Percentiles rank a stretch among this genome's conserved stretches.
These are phyloP conservation scores for Stenolophus ochropezus DNA, from an alignment of 2,888 invertebrate genomes.

Conservation along the genomic window DNA sequence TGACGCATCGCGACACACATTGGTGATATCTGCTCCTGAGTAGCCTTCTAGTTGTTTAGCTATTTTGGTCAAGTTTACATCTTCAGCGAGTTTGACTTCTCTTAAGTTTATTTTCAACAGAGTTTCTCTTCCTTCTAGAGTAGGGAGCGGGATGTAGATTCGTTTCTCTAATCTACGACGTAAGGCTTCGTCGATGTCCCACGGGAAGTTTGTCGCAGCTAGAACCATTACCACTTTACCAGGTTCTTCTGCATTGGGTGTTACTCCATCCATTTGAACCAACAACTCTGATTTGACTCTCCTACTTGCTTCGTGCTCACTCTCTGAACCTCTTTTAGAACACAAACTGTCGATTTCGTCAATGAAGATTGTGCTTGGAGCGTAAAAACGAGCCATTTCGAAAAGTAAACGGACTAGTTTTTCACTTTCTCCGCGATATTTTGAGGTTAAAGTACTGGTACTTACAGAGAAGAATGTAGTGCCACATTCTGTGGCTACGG, in stretches of 20 bases:
- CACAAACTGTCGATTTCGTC: slow-evolving; percentile 99
- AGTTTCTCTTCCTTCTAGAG: slow-evolving; percentile 87
- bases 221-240: slow-evolving; percentile 95
- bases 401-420: slow-evolving; percentile 97
- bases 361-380: slow-evolving; percentile 98
- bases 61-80: slow-evolving; percentile 87
- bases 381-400: slow-evolving; percentile 99
- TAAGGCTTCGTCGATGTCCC: slow-evolving; percentile 98
- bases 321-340: slow-evolving; percentile 94
- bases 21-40: slow-evolving; percentile 99
- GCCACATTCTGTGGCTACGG: slow-evolving; percentile 98
- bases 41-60: slow-evolving; percentile 94
- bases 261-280: slow-evolving; percentile 98
- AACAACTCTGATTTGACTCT: slow-evolving; percentile 97
- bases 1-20: slow-evolving; percentile 98
- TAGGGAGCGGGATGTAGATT: slow-evolving; percentile 97
- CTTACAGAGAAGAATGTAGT: slow-evolving; percentile 99
- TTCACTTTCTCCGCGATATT: slow-evolving; percentile 98
- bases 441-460: slow-evolving; percentile 96
- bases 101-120: slow-evolving; percentile 91
- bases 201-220: slow-evolving; percentile 99
- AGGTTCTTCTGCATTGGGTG: slow-evolving; percentile 80
- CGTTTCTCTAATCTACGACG: slow-evolving; percentile 95
- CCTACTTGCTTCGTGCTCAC: slow-evolving; percentile 97
- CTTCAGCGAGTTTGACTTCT: slow-evolving; percentile 88